phyloP scores from a whole-genome alignment of 2,888 invertebrate species.

The Proisotoma minuta region DNA sequence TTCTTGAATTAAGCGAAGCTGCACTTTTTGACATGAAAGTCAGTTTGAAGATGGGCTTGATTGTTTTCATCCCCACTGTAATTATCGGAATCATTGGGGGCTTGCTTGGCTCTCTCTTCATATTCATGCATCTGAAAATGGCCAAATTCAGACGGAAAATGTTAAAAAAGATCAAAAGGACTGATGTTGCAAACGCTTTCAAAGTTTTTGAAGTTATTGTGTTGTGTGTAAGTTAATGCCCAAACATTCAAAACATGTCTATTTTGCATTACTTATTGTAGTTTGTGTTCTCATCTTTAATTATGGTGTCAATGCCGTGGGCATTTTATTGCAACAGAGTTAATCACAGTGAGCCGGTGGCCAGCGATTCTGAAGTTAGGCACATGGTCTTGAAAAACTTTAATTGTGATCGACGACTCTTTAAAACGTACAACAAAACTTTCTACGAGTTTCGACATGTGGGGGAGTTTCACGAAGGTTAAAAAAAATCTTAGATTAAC shows the following conservation, averaged over 20 bases:
- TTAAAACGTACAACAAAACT: neutral
- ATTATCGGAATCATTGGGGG: slow-evolving; percentile 52
- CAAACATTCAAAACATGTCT: neutral
- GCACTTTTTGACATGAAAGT: slow-evolving; percentile 45
- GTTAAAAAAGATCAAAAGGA: slow-evolving; percentile 48
- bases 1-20: slow-evolving; percentile 9
- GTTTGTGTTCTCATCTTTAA: neutral
- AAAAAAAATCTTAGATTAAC: too few relatives aligned
- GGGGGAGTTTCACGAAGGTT: slow-evolving; percentile 12
- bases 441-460: neutral
- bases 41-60: slow-evolving; percentile 51
- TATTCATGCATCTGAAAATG: slow-evolving; percentile 52
- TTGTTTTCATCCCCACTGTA: slow-evolving; percentile 52
- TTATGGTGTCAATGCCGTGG: slow-evolving; percentile 2
- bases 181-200: slow-evolving; percentile 48
- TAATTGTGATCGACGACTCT: neutral
- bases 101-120: slow-evolving; percentile 51
- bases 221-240: slow-evolving; percentile 40
- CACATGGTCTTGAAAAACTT: slow-evolving; percentile 1
- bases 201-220: slow-evolving; percentile 50
- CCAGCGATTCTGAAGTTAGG: neutral
- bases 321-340: neutral
- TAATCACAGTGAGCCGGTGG: slow-evolving; percentile 3
- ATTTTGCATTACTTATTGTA: neutral
- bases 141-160: slow-evolving; percentile 50